Conservation (phyloP, 2,113 vertebrate species). For the Catagonus wagneri region DNA sequence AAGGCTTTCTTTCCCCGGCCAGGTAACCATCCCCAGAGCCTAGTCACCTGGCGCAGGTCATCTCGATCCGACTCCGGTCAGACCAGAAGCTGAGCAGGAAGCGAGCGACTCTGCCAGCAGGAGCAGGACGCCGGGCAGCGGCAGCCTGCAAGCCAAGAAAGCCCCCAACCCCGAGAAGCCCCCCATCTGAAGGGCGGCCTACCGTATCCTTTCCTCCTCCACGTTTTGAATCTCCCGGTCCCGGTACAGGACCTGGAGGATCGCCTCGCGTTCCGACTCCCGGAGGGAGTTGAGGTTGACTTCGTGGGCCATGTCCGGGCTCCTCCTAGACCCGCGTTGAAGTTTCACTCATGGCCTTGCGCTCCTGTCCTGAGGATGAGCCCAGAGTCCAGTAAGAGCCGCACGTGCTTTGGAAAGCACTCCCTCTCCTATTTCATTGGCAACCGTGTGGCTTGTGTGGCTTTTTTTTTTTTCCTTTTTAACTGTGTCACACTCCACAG, state of each 20-base stretch:
- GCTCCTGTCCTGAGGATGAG: background rate
- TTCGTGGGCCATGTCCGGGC: slow-evolving; percentile 82
- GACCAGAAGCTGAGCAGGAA: background rate
- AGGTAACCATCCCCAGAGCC: accelerated
- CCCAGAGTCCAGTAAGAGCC: background rate
- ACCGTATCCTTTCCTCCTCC: slow-evolving; percentile 95
- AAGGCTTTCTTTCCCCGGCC: background rate
- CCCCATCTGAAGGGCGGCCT: background rate
- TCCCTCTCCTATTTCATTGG: background rate
- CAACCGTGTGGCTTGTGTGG: background rate
- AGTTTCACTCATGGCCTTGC: background rate
- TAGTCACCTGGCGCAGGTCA: background rate
- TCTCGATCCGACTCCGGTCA: background rate
- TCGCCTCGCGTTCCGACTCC: slow-evolving; percentile 88
- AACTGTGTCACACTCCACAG: background rate
- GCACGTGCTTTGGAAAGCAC: background rate
- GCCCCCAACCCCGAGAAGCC: background rate
- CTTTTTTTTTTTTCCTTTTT: background rate
- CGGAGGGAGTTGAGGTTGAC: slow-evolving; percentile 91
- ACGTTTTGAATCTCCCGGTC: slow-evolving; percentile 89
- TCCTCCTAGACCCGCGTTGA: background rate
- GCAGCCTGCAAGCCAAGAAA: background rate
- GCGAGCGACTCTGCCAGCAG: accelerated
- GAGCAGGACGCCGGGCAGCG: accelerated
- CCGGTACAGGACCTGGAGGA: slow-evolving; percentile 93